Evolutionary conservation across 1,140 invertebrate genomes (phyloP), one percentile per base, ranked within the genome.

Genomic region (Tribolium madens): DNA sequence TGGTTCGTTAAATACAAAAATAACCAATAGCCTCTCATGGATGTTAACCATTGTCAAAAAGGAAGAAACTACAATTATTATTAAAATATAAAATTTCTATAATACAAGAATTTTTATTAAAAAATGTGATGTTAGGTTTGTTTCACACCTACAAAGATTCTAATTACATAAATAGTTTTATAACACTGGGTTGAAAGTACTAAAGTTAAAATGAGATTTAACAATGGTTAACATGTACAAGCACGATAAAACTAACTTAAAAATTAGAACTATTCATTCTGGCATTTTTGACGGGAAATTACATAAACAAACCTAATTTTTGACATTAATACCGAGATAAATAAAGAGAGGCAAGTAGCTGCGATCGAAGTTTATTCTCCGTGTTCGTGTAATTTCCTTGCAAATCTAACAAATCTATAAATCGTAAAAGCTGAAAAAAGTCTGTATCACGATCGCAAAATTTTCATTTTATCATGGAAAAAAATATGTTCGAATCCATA

Each of bases 211-310:
- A 73, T 21, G 36, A 52, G 17, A 48, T 77, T 81, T 80, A 77
- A 80, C 80, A 81, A 80, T 77, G 76, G 80, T 77, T 75, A 81
- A 78, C 72, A 78, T 75, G 53, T 72, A 73, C 73, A 81, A 77
- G 78, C 75, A 70, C 46, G 69, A 81, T 77, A 79, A 82, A 81
- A 73, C 79, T 83, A 84, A 82, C 78, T 80, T 80, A 81, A 81
- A 60, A 75, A 78, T 78, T 80, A 82, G 76, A 82, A 78, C 75
- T 83, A 81, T 82, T 53, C 76, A 78, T 79, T 73, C 78, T 83
- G 79, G 82, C 81, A 81, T 83, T 81, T 79, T 57, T 17, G 18
- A 80, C 77, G 79, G 78, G 77, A 82, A 76, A 80, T 81, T 82
- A 73, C 81, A 81, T 80, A 81, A 81, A 82, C 79, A 82, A 68